Base-by-base conservation (phyloP, 1,140 invertebrate species). In the Drosophila teissieri region DNA sequence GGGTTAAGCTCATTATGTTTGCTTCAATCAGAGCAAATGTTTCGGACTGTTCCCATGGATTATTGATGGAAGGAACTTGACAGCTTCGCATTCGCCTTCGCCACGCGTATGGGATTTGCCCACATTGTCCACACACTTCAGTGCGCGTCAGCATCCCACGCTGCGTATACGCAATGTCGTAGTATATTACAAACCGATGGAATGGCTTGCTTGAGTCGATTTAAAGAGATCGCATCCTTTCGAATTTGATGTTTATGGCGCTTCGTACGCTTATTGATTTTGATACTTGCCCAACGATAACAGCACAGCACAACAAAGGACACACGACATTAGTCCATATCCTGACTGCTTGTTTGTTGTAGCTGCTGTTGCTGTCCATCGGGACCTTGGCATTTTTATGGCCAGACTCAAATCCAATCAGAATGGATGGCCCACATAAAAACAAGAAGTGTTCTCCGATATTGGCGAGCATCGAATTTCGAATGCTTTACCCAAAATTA, bases 181-280 rank as follows among this genome's bases (percentile, higher is more conserved):
- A 42, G 52, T 42, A 57, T 48, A 44, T 54, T 31, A 17, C 67
- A 56, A 48, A 12, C 4, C 51, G 17, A 55, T 68, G 58, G 15
- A 31, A 27, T 24, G 15, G 15, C 22, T 22, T 10, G 22, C 17
- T 24, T n/a, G 15, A 49, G 55, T 69, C 34, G 44, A 52, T 45
- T 82, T 82, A 79, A 88, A 80, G 68, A 31, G 39, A 42, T 34
- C 70, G 12, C 24, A 61, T 52, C 64, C 68, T 76, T 79, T 55
- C 46, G 57, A 68, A 49, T 85, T 83, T 80, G 63, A 84, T 80
- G 80, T 68, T 88, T 80, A 80, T 84, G 76, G 57, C 72, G 62
- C 72, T 88, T 78, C 67, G 76, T 88, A 74, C 84, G 83, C 84
- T 88, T 89, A 84, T 88, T 88, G 83, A 88, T 89, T 88, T 70